Evolutionary conservation across 2,888 invertebrate species (phyloP).

Genomic region (Clunio marinus): DNA sequence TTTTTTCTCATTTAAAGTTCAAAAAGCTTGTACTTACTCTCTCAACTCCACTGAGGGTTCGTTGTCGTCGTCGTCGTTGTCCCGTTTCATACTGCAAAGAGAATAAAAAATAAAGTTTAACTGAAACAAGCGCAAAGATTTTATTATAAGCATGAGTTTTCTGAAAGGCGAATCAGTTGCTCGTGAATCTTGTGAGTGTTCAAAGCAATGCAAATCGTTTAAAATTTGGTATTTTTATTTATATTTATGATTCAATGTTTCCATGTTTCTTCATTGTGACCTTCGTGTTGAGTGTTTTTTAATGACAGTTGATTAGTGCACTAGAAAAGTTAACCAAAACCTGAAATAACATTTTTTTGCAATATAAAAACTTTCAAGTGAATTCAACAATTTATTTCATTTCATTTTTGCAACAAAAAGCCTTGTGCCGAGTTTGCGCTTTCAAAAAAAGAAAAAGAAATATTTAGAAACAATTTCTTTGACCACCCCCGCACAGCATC

Average conservation of each 20-base stretch:
- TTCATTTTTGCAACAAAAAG: constrained; percentile 17
- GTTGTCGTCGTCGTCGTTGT: too few relatives aligned
- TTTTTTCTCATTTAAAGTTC: constrained; percentile 12
- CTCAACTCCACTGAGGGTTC: constrained; percentile 15
- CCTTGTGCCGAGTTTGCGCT: constrained; percentile 30
- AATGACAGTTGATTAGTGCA: background rate
- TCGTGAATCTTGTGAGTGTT: constrained; percentile 14
- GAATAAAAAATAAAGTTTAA: background rate
- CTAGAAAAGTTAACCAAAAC: background rate
- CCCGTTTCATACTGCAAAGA: constrained; percentile 17
- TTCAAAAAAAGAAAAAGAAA: background rate
- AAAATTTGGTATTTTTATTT: background rate
- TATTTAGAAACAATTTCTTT: background rate
- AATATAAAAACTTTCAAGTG: background rate
- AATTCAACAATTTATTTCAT: background rate
- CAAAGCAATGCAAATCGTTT: constrained; percentile 33
- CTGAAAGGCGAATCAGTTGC: constrained; percentile 26
- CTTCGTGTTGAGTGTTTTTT: background rate
- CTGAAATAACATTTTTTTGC: background rate
- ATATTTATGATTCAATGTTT: background rate
- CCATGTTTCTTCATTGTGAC: background rate
- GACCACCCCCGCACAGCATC: background rate
- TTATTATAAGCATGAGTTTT: constrained; percentile 38
- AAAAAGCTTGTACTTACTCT: background rate
- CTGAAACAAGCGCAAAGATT: constrained; percentile 19